A percentile compares a stretch with the other conserved stretches of the same genome.
Evolutionary conservation across 2,113 vertebrate genomes (phyloP).

Genomic region (Cettia cetti): DNA sequence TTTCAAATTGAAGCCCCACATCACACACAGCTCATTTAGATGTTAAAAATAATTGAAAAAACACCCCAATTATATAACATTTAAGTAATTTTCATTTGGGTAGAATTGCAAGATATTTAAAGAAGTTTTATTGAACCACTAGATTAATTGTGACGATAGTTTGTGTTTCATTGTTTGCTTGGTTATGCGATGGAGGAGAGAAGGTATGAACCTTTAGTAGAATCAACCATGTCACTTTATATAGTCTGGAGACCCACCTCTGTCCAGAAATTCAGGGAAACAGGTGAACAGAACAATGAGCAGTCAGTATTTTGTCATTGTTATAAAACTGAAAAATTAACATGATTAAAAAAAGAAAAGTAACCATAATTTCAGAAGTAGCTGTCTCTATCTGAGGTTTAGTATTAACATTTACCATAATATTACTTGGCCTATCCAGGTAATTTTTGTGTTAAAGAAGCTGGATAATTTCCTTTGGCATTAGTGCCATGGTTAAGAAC

Average conservation of each 20-base stretch:
- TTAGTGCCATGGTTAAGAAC: background rate
- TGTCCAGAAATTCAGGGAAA: background rate
- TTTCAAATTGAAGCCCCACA: background rate
- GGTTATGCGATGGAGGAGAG: background rate
- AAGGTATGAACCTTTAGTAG: background rate
- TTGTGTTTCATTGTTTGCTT: background rate
- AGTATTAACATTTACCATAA: background rate
- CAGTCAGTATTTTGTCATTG: background rate
- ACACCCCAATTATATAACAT: accelerated
- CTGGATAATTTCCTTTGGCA: background rate
- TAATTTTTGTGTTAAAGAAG: background rate
- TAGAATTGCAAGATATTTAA: background rate
- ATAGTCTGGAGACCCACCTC: background rate
- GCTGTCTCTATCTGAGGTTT: background rate
- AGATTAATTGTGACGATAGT: background rate
- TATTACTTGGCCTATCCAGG: background rate
- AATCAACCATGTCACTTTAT: background rate
- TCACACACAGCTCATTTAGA: background rate
- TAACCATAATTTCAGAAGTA: background rate
- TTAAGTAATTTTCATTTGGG: background rate
- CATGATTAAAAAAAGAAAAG: background rate
- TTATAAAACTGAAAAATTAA: background rate
- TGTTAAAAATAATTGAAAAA: background rate
- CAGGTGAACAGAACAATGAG: background rate
- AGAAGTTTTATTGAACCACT: background rate